Conservation (phyloP, 2,797 vertebrate genomes). For the Rhinatrema bivittatum region DNA sequence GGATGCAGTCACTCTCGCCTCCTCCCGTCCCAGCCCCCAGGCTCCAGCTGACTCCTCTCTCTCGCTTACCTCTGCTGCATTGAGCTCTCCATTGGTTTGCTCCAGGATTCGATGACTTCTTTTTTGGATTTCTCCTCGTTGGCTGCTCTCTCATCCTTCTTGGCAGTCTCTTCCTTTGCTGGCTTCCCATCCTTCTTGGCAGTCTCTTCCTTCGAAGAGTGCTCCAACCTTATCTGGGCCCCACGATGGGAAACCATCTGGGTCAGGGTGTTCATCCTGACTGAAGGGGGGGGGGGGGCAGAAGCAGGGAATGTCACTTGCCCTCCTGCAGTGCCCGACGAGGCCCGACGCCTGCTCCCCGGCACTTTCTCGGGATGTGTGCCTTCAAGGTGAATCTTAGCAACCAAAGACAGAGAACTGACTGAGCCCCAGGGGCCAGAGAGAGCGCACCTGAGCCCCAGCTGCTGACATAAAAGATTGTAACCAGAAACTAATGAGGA, state of each 20-base stretch:
- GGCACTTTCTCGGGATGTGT: neutral
- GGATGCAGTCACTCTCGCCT: too few relatives aligned
- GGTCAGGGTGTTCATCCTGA: neutral
- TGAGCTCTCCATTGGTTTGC: neutral
- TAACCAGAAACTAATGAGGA: slow-evolving; percentile 3
- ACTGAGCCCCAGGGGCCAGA: neutral
- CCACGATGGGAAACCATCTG: slow-evolving; percentile 2
- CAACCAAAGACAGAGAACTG: neutral
- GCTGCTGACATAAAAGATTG: neutral
- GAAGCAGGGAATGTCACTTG: neutral
- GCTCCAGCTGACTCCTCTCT: too few relatives aligned
- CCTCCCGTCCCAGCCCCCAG: too few relatives aligned
- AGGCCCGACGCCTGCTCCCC: too few relatives aligned
- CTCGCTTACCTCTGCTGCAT: neutral
- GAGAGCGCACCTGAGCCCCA: slow-evolving; percentile 1
- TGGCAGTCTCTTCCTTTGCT: neutral
- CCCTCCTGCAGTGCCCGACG: neutral
- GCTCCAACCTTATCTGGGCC: too few relatives aligned
- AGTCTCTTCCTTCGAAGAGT: neutral
- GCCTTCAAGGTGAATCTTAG: neutral
- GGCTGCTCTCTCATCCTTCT: slow-evolving; percentile 3
- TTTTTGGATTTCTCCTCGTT: neutral
- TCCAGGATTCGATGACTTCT: slow-evolving; percentile 9
- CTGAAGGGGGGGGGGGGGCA: too few relatives aligned
- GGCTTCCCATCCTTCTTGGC: slow-evolving; percentile 5